Conservation (phyloP, 2,113 vertebrate species). For the Macquaria australasica region DNA sequence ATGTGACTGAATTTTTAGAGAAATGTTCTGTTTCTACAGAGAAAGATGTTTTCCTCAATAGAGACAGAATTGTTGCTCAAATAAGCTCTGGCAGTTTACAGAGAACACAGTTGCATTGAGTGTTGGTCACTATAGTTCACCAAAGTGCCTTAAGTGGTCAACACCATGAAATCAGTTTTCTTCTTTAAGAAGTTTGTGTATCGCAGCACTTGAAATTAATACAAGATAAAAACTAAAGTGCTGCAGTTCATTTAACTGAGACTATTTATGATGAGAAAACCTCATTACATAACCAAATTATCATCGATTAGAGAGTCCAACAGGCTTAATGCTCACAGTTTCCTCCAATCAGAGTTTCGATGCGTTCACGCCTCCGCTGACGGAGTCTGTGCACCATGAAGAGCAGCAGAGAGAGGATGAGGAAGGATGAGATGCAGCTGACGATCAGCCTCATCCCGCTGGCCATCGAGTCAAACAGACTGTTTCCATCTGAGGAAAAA, state of each 20-base stretch:
- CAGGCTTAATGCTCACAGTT: conserved; percentile 87
- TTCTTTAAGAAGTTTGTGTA: neutral
- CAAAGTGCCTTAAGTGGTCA: neutral
- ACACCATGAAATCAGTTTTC: neutral
- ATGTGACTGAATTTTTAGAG: neutral
- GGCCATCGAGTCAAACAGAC: conserved; percentile 98
- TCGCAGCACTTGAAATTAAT: neutral
- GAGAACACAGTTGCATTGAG: neutral
- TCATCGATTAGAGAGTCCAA: neutral
- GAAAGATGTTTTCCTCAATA: neutral
- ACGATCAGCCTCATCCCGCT: conserved; percentile 97
- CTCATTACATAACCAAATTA: neutral
- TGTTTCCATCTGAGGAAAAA: conserved; percentile 90
- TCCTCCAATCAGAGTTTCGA: conserved; percentile 96
- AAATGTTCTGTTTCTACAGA: neutral
- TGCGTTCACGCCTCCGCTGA: conserved; percentile 94
- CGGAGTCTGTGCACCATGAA: conserved; percentile 98
- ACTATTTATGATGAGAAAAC: neutral
- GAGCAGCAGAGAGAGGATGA: conserved; percentile 97
- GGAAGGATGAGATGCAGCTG: conserved; percentile 99
- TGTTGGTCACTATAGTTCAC: neutral
- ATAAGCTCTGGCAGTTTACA: neutral
- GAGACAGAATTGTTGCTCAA: neutral
- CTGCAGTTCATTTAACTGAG: neutral
- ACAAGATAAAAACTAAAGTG: neutral